Base-by-base conservation (phyloP, 2,113 vertebrate genomes). In the Tamias sibiricus region DNA sequence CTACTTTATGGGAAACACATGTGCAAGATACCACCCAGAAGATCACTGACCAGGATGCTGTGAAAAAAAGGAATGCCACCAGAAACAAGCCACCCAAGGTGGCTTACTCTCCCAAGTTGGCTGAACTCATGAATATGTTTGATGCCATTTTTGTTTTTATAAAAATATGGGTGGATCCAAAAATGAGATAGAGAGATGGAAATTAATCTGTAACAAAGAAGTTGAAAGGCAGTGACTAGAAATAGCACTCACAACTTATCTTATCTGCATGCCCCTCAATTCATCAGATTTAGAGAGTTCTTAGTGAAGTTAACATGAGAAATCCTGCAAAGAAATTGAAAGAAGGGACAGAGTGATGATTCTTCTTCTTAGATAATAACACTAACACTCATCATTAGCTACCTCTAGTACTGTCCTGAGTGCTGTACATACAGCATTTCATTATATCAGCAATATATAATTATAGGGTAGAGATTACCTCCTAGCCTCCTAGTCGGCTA, bases 1-100 rank as follows among this genome's bases (percentile, higher is more conserved):
- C 77, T 94, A 95, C 95, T 93, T 96, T 94, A 98, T 97, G 94
- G 86, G 81, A 98, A 98, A 97, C 96, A 97, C 64, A 96, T 95
- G 95, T 95, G 40, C 74, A 97, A 97, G 75, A 97, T 97, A 97
- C 96, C 97, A 98, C 94, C 85, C 97, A 98, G 93, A 91, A 98
- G 94, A 94, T 13, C 69, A 80, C 44, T 95, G 95, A 97, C 93
- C 93, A 95, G 87, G 42, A n/a, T 30, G 16, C 90, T 95, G 69
- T 71, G 69, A 87, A 76, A 57, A 57, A 82, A 87, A 90, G 16
- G 85, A 97, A 76, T 42, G 12, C 94, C 95, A 97, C 90, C 90
- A 79, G 62, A 97, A 94, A 95, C 82, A n/a, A 86, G 82, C n/a
- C n/a, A 68, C 92, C 68, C 30, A 49, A 93, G 22, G 85, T 32